phyloP scores from a whole-genome alignment of 2,797 vertebrate species.

The Acipenser oxyrinchus region DNA sequence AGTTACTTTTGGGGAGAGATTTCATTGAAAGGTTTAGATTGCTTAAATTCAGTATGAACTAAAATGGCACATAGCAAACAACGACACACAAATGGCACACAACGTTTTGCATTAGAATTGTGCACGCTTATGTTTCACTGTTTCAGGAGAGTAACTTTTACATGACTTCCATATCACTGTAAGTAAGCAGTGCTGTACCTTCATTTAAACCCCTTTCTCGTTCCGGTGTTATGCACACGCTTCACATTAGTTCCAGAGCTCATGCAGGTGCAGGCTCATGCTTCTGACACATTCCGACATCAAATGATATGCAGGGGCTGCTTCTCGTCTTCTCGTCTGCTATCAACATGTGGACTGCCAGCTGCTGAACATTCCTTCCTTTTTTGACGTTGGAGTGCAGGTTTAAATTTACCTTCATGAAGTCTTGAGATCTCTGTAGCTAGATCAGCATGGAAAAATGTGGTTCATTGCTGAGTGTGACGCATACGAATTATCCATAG shows the following conservation, averaged over 20 bases:
- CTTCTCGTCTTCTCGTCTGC: background rate
- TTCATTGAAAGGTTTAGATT: no score
- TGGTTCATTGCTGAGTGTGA: no score
- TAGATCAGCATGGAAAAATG: background rate
- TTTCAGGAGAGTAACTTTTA: background rate
- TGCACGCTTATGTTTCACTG: no score
- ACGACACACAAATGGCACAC: no score
- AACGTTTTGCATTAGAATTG: no score
- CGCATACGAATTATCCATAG: no score
- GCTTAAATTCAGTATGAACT: no score
- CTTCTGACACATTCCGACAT: slow-evolving; percentile 1
- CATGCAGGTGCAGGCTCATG: slow-evolving; percentile 24
- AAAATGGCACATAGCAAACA: no score
- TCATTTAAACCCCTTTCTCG: slow-evolving; percentile 20
- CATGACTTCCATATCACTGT: slow-evolving; percentile 26
- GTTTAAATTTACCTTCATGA: background rate
- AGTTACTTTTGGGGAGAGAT: no score
- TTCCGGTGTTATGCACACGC: slow-evolving; percentile 30
- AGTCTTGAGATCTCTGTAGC: background rate
- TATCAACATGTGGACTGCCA: background rate
- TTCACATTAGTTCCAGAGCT: slow-evolving; percentile 20
- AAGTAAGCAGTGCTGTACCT: slow-evolving; percentile 14
- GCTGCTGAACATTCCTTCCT: background rate
- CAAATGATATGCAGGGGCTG: background rate
- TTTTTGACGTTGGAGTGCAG: slow-evolving; percentile 1